Base-by-base conservation (phyloP, 2,888 invertebrate genomes). In the Leptopilina drosophilae region DNA sequence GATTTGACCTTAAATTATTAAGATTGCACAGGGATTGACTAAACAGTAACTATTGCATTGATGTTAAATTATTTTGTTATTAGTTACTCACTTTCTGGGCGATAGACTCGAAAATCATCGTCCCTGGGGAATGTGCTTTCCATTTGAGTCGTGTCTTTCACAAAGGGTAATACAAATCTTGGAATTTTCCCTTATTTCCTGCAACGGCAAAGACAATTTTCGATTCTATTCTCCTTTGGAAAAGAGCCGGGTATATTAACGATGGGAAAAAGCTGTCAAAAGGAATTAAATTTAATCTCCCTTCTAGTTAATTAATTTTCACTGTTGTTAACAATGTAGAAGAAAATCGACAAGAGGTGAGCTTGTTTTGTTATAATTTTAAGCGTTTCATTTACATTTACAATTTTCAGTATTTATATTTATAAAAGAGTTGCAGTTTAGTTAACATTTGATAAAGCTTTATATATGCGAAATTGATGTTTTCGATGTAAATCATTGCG, bases 111-210 rank as follows among this genome's bases (percentile, higher is more conserved):
- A 73, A 73, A 73, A 73, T 73, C 56, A 49, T 73, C 56, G 26
- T 73, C 73, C 56, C 56, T 73, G 14, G 56, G 69, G 73, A 56
- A 73, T 56, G 73, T n/a, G 26, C 56, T 78, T 42, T 14, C 59
- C 42, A 33, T 78, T 49, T 64, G 73, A 69, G 64, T 78, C 53
- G 49, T 46, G 69, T 78, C 73, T 69, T 20, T 69, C 40, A 73
- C 73, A 64, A 49, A 73, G 69, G 69, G 62, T 78, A 49, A 73
- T 73, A 75, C 59, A 79, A 79, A 66, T 75, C 64, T 65, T n/a
- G 78, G 76, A 59, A 67, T 76, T 59, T 59, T 33, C 20, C 75
- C 75, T 64, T 14, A 42, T 78, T 75, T 2, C 26, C 64, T 33
- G 6, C 46, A 56, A 40, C 15, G 75, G 53, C 59, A 56, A 73